Base-by-base conservation (phyloP, 2,113 vertebrate species). In the Rana temporaria region DNA sequence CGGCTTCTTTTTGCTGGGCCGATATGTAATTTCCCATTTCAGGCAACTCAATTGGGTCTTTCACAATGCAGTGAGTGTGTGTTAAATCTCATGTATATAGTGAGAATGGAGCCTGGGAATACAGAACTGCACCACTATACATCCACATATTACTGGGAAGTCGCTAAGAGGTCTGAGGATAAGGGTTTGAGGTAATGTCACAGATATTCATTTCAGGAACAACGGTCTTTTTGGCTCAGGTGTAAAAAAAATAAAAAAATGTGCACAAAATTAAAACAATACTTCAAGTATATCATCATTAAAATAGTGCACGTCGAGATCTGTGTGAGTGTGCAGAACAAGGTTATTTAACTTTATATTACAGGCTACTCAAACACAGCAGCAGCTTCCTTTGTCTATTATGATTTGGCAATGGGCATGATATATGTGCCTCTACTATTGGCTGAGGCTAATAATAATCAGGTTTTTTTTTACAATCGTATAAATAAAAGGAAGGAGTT, bases 191-290 rank as follows among this genome's bases (percentile, higher is more conserved):
- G 64, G 38, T 5, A 55, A 19, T 24, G 6, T 34, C 55, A 74
- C 30, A 34, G 60, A 56, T 75, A 75, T 3, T 24, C 6, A 24
- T 9, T 63, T n/a, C 6, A 19, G 20, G 6, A 57, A 24, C 17
- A 32, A 56, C 5, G 38, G 19, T 19, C 26, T 55, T 56, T 57
- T 17, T 11, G 4, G 55, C 53, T 60, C 26, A 20, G n/a, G 55
- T 74, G 55, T 42, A 42, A 14, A 48, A 9, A 38, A 1, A 42
- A 14, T 14, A 9, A 38, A 1, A 30, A 30, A 74, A 74, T 42
- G 71, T 74, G 71, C 55, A 74, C 55, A 60, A n/a, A 56, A 60
- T 14, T 59, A 38, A 75, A 75, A 74, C 55, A 60, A 75, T 60
- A 75, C 60, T 75, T 75, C 72, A 75, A 75, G 71, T 75, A 60